Conservation (phyloP, 2,113 vertebrate species). For the Maccullochella peelii region DNA sequence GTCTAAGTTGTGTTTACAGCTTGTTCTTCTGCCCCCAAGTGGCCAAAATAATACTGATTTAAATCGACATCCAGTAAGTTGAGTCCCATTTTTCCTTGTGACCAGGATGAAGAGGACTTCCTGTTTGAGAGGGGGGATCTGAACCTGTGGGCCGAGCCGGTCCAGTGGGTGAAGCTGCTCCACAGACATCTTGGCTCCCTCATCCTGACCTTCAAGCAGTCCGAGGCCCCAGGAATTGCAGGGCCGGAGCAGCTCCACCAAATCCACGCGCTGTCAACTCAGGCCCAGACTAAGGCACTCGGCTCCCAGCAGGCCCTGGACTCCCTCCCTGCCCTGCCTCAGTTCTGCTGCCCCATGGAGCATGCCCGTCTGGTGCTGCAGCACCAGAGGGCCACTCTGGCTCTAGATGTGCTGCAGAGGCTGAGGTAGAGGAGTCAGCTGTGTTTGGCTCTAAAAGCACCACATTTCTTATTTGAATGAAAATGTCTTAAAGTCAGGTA, state of each 20-base stretch:
- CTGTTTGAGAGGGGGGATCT: slow-evolving; percentile 94
- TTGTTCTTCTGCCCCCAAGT: background rate
- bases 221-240: slow-evolving; percentile 5
- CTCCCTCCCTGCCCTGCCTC: slow-evolving; percentile 85
- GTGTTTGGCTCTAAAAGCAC: background rate
- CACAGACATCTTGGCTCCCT: slow-evolving; percentile 84
- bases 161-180: slow-evolving; percentile 87
- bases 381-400: slow-evolving; percentile 82
- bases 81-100: slow-evolving; percentile 1
- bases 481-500: background rate
- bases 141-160: slow-evolving; percentile 95
- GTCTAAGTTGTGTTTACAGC: background rate
- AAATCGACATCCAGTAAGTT: background rate
- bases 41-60: background rate
- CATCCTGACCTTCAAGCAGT: background rate
- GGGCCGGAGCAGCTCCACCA: slow-evolving; percentile 50
- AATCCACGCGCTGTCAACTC: slow-evolving; percentile 71
- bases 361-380: slow-evolving; percentile 85
- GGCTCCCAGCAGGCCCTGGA: slow-evolving; percentile 70
- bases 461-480: background rate
- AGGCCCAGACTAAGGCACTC: slow-evolving; percentile 69
- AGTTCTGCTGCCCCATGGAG: slow-evolving; percentile 88
- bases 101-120: slow-evolving; percentile 91
- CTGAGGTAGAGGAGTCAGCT: slow-evolving; percentile 32
- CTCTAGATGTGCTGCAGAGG: slow-evolving; percentile 81